Base-by-base conservation (phyloP, 2,797 vertebrate genomes). In the Pangasius mekongensis region DNA sequence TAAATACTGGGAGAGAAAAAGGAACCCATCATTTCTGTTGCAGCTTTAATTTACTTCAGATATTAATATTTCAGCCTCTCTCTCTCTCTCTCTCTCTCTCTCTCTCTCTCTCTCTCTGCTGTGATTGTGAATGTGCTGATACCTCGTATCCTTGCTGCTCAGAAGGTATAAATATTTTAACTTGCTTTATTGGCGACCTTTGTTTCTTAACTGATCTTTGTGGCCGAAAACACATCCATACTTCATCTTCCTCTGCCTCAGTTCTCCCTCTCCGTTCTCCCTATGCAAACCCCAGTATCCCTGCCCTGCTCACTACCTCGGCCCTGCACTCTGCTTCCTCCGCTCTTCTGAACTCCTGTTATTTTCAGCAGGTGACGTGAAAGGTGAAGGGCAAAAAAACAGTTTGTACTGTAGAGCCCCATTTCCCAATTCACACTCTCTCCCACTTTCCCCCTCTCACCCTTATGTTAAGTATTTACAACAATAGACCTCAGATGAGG, bases 31-130 rank as follows among this genome's bases (percentile, higher is more conserved):
- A 93, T 94, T 95, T 90, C 94, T 95, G 94, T 95, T 95, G 94
- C 93, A 92, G 95, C 95, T 95, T 95, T 96, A 96, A 96, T 97
- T 96, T 96, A 96, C 95, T 96, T 95, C 94, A 89, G 92, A 52
- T 96, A 96, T 96, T 96, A 96, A 96, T 96, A 96, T 96, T 97
- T 96, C 94, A 96, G 93, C 39, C 86, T 43, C 83, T n/a, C 85
- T 88, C 76, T 85, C 89, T 71, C 86, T 76, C 64, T 43, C 87
- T 77, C 83, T 71, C 86, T 76, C 64, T 43, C 87, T 77, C 83
- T 82, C 39, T 77, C 27, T 52, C 13, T n/a, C 27, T 77, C 49
- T 33, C n/a, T 80, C 86, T 74, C 56, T 89, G 77, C 84, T 13
- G 7, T 66, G 60, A 66, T 74, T 60, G 78, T 80, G 85, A 83